Conservation (phyloP, 2,888 invertebrate species). For the Ischnus inquisitorius region DNA sequence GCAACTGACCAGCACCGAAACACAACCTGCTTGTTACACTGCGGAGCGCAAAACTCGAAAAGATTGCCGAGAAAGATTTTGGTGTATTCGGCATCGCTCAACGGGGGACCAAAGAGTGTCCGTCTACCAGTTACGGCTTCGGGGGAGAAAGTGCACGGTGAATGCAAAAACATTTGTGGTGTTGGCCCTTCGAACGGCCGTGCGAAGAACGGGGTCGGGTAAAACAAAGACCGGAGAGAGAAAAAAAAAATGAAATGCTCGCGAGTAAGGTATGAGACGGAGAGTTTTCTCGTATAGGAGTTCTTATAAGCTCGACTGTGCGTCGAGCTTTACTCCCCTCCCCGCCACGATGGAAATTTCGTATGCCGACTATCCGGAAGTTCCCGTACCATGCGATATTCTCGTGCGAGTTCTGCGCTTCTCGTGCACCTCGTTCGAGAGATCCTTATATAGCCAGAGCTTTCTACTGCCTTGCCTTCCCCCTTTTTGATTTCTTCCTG, state of each 20-base stretch:
- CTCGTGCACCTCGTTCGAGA: conserved; percentile 52
- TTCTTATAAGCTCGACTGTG: conserved; percentile 55
- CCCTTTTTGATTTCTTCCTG: conserved; percentile 63
- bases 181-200: conserved; percentile 68
- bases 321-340: conserved; percentile 35
- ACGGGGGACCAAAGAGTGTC: neutral
- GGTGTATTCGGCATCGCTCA: neutral
- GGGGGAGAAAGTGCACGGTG: neutral
- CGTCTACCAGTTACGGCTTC: neutral
- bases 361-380: conserved; percentile 60
- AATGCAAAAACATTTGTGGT: conserved; percentile 72
- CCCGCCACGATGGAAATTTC: conserved; percentile 52
- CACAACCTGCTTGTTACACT: neutral
- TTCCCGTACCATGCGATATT: conserved; percentile 48
- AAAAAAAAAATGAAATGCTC: conserved; percentile 67
- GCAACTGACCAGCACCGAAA: conserved; percentile 74
- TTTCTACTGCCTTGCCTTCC: conserved; percentile 83
- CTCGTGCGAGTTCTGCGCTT: conserved; percentile 43
- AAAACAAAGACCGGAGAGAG: conserved; percentile 71
- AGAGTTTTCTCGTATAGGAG: conserved; percentile 66
- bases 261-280: conserved; percentile 69
- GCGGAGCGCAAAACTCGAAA: neutral
- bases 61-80: neutral
- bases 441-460: conserved; percentile 39
- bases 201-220: conserved; percentile 74